phyloP scores from a whole-genome alignment of 2,797 vertebrate species.

The Mallotus villosus region DNA sequence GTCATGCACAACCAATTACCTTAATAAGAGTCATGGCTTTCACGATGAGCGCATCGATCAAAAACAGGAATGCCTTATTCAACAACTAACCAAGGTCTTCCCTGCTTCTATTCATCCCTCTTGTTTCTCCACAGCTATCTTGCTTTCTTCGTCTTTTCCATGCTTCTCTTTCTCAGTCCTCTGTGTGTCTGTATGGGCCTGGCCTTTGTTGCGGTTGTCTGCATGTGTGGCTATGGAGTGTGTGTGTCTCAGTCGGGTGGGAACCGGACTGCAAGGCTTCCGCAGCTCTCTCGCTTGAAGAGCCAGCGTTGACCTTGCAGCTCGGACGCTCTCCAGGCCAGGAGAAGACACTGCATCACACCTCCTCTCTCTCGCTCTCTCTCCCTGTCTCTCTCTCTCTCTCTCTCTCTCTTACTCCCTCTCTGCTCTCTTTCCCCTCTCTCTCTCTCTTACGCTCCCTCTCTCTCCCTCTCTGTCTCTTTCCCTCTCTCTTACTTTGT shows the following conservation, averaged over 20 bases:
- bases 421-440: background rate
- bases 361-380: background rate
- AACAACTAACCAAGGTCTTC: background rate
- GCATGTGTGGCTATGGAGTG: background rate
- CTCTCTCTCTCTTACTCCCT: background rate
- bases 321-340: background rate
- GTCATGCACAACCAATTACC: slow-evolving; percentile 32
- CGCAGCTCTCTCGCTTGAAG: slow-evolving; percentile 9
- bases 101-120: background rate
- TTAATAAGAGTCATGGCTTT: slow-evolving; percentile 32
- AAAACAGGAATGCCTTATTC: slow-evolving; percentile 9
- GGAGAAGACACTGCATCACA: slow-evolving; percentile 10
- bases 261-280: background rate
- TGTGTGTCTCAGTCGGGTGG: background rate
- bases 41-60: slow-evolving; percentile 6
- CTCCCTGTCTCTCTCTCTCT: background rate
- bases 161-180: background rate
- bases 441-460: background rate
- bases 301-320: slow-evolving; percentile 27
- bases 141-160: too few species aligned
- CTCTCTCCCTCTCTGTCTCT: background rate
- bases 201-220: background rate
- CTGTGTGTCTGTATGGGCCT: background rate
- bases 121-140: background rate
- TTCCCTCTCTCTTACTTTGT: background rate